Evolutionary conservation across 2,888 invertebrate genomes (phyloP), one percentile per base, ranked within the genome.

Genomic region (Congeria kusceri): DNA sequence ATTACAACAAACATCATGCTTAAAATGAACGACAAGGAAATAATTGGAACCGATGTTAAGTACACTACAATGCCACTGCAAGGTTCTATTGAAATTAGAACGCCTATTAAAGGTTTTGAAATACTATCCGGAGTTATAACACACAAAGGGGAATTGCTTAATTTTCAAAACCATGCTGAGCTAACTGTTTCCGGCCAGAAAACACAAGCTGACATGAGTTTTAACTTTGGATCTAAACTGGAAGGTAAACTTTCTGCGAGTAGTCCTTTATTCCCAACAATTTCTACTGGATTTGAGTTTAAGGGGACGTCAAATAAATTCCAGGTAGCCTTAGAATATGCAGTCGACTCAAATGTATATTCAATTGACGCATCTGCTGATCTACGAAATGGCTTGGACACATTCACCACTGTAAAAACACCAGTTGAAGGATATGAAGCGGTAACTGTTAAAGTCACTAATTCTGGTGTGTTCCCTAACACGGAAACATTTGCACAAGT

Each of bases 171-270:
- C 27, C 80, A 80, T 66, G 70, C 75, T n/a, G 80, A 75, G 47
- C 13, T 80, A 23, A 64, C 57, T 15, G 29, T 71, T 29, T 23
- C 59, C 23, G 72, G 74, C 39, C 58, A 83, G 29, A 83, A 59
- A 28, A 72, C 86, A 15, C 83, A 84, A 72, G 76, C 72, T 1
- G 84, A 86, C 44, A 49, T 86, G 39, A 66, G 58, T 25, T 69
- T 73, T 46, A 74, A 78, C 32, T 46, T 69, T 32, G 78, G 73
- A 3, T 74, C 78, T 1, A 78, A 78, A 69, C 20, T 74, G 9
- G 78, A 65, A 61, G 74, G 64, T 1, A 59, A 59, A 18, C 7
- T 66, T 25, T 64, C 69, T 11, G 69, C 69, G 20, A 69, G 32
- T 3, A 69, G 78, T 58, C 69, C 73, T 13, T 78, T 64, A 28